Percentiles rank a stretch among this genome's conserved stretches.
These are phyloP conservation scores for Callocephalon fimbriatum DNA, from an alignment of 2,113 vertebrate genomes.

Conservation along the genomic window DNA sequence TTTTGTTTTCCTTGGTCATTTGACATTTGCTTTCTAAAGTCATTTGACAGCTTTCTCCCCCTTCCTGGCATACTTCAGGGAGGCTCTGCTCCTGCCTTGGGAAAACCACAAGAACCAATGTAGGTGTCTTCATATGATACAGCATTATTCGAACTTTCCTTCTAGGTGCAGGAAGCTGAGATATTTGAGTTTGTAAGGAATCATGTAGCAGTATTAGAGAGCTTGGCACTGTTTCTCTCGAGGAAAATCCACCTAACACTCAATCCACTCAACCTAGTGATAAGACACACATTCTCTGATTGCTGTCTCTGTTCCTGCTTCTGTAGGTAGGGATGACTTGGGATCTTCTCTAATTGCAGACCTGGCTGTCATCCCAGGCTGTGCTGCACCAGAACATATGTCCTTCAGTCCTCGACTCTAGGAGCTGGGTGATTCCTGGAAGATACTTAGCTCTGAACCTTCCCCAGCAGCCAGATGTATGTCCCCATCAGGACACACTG, in stretches of 20 bases:
- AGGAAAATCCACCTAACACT: not conserved
- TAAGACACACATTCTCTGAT: not conserved
- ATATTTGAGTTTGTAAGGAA: not conserved
- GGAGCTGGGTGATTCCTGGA: not conserved
- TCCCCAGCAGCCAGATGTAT: not conserved
- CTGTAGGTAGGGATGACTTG: not conserved
- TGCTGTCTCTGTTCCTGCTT: not conserved
- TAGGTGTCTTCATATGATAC: not conserved
- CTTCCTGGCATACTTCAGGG: not conserved
- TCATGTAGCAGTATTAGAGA: not conserved
- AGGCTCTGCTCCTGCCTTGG: not conserved
- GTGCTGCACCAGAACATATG: not conserved
- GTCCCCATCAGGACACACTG: not conserved
- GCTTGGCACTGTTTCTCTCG: not conserved
- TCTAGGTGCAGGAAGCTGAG: not conserved
- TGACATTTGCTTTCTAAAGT: not conserved
- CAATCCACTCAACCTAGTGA: not conserved
- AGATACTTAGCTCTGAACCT: not conserved
- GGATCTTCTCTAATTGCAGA: not conserved
- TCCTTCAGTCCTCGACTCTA: not conserved
- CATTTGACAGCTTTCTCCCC: not conserved
- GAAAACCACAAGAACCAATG: not conserved
- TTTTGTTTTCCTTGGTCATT: not conserved
- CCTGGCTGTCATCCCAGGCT: conserved; percentile 23
- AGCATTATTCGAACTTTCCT: not conserved